A percentile compares a stretch with the other conserved stretches of the same genome.
phyloP scores from a whole-genome alignment of 2,888 invertebrate genomes.

The Podabrus alpinus region DNA sequence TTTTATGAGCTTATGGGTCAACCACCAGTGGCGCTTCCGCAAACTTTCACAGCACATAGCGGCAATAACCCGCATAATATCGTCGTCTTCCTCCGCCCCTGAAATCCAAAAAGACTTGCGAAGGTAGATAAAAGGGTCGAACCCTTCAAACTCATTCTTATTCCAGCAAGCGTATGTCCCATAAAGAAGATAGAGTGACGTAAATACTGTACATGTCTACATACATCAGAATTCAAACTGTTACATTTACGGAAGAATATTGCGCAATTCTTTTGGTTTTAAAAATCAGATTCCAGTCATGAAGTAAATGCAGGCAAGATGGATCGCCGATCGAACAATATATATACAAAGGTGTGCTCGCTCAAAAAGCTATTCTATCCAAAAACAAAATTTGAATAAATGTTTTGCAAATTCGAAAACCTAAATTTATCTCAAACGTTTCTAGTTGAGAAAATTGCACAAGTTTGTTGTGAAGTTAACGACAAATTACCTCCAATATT shows the following conservation, averaged over 20 bases:
- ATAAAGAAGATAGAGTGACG: conserved; percentile 8
- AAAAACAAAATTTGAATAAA: background rate
- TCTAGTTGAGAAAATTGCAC: background rate
- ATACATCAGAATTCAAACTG: conserved; percentile 6
- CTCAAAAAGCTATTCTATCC: background rate
- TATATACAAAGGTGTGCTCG: background rate
- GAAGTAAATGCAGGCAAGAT: background rate
- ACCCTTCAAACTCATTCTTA: conserved; percentile 8
- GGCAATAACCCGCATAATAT: conserved; percentile 4
- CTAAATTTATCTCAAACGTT: background rate
- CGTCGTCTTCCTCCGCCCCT: conserved; percentile 5
- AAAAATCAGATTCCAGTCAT: background rate
- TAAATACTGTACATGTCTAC: conserved; percentile 4
- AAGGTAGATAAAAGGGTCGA: conserved; percentile 8
- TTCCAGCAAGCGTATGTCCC: conserved; percentile 3
- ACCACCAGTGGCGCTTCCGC: conserved; percentile 10
- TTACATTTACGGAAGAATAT: background rate
- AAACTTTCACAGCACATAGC: conserved; percentile 8
- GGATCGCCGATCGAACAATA: background rate
- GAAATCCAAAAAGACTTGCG: conserved; percentile 5
- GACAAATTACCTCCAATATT: background rate
- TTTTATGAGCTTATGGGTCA: conserved; percentile 8
- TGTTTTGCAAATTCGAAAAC: background rate
- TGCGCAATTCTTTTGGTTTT: background rate
- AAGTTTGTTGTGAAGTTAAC: background rate